Base-by-base conservation (phyloP, 2,888 invertebrate genomes). In the Chrysolina haemoptera region DNA sequence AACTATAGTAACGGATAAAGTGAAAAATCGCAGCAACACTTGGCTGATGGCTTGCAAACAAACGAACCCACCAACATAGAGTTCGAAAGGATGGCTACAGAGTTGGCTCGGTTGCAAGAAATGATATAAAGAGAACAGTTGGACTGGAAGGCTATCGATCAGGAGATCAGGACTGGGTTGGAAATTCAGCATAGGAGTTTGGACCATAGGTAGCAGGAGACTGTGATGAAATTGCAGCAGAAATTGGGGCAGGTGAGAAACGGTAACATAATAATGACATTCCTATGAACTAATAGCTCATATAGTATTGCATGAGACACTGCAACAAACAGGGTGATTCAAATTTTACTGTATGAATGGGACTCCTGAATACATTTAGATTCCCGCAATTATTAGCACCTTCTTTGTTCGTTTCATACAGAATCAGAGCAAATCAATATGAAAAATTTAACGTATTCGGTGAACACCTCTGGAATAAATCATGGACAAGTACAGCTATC, bases 11-110 rank as follows among this genome's bases (percentile, higher is more conserved):
- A 92, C 92, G 20, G 93, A 92, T 78, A 92, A 93, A 84, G 91
- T 92, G 27, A 89, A 87, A 96, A 96, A 88, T 93, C 95, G 67
- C 95, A 96, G 86, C 91, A 94, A 89, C 94, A 95, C 88, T 90
- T 96, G 78, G 91, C 93, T 43, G 96, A 96, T 87, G 94, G 95
- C 82, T 93, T 96, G 84, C 96, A 96, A 87, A 93, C 93, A 6
- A 93, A 94, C 84, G 96, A 96, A 85, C 92, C 93, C 2, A 93
- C 94, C 9, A 93, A 95, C 84, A 95, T 95, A 78, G 96, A 96
- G 85, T 94, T 95, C 83, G 96, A 96, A 82, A 90, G 95, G 81
- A 93, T 96, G 92, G 93, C 94, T 1, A 93, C 93, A 67, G 96
- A 96, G 84, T 89, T 95, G 78, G 93, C 94, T 14, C 90, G 95